Percentiles rank a stretch among this genome's conserved stretches.
phyloP scores from a whole-genome alignment of 2,113 vertebrate genomes.

The Macquaria australasica region DNA sequence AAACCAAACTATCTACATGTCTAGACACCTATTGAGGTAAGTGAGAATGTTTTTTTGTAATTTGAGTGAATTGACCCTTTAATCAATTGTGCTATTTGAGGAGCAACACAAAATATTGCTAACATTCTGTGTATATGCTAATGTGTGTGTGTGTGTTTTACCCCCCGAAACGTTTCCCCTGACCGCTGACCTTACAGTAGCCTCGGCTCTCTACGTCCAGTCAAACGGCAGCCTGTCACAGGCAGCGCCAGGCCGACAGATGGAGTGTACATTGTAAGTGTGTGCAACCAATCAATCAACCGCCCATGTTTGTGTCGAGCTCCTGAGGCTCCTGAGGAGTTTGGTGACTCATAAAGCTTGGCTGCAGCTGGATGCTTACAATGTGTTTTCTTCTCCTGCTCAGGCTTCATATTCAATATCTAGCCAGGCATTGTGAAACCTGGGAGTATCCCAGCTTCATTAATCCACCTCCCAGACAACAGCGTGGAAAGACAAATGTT shows the following conservation, averaged over 20 bases:
- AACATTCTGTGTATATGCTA: not conserved
- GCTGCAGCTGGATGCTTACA: slow-evolving; percentile 53
- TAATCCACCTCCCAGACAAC: slow-evolving; percentile 71
- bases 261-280: slow-evolving; percentile 23
- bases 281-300: slow-evolving; percentile 49
- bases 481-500: slow-evolving; percentile 38
- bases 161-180: not conserved
- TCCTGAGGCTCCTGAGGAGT: slow-evolving; percentile 54
- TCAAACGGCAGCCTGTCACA: slow-evolving; percentile 23
- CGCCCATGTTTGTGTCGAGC: slow-evolving; percentile 42
- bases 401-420: slow-evolving; percentile 44
- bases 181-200: slow-evolving; percentile 7
- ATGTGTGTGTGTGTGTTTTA: not conserved
- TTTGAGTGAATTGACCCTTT: slow-evolving; percentile 1
- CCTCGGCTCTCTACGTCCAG: not conserved
- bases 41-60: not conserved
- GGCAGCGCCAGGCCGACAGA: slow-evolving; percentile 21
- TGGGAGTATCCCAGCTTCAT: slow-evolving; percentile 72
- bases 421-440: slow-evolving; percentile 76
- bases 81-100: not conserved
- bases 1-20: no score
- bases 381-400: slow-evolving; percentile 58
- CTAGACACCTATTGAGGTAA: not conserved
- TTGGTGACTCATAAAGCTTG: slow-evolving; percentile 70
- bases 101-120: not conserved